phyloP scores from a whole-genome alignment of 2,113 vertebrate species.

The Condylura cristata region DNA sequence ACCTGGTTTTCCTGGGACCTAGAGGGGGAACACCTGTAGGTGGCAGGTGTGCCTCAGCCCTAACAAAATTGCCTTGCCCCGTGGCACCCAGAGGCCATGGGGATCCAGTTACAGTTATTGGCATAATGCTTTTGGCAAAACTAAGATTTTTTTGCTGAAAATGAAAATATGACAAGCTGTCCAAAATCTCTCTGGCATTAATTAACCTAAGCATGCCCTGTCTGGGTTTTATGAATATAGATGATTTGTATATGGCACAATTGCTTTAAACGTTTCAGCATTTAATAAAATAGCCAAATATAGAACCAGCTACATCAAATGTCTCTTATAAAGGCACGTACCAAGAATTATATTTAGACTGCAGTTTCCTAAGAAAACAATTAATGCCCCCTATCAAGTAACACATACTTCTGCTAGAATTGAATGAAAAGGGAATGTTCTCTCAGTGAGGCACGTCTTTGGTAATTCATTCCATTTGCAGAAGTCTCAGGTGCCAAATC shows the following conservation, averaged over 20 bases:
- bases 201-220: constrained; percentile 29
- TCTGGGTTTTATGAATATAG: neutral
- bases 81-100: no score
- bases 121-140: neutral
- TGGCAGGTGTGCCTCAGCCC: no score
- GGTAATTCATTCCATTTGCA: constrained; percentile 50
- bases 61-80: no score
- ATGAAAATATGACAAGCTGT: constrained; percentile 41
- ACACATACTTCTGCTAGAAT: constrained; percentile 33
- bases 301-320: neutral
- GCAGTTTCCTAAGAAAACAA: constrained; percentile 56
- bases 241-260: constrained; percentile 19
- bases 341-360: constrained; percentile 36
- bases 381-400: neutral
- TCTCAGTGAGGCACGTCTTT: constrained; percentile 37
- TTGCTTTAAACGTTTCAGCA: constrained; percentile 45
- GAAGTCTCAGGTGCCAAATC: constrained; percentile 67
- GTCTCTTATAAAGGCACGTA: neutral
- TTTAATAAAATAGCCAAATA: constrained; percentile 22
- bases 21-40: no score
- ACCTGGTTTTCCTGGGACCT: no score
- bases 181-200: constrained; percentile 30
- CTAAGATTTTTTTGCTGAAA: constrained; percentile 26
- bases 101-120: neutral
- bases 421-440: constrained; percentile 49